Evolutionary conservation across 2,113 vertebrate genomes (phyloP).

Genomic region (Oncorhynchus mykiss): DNA sequence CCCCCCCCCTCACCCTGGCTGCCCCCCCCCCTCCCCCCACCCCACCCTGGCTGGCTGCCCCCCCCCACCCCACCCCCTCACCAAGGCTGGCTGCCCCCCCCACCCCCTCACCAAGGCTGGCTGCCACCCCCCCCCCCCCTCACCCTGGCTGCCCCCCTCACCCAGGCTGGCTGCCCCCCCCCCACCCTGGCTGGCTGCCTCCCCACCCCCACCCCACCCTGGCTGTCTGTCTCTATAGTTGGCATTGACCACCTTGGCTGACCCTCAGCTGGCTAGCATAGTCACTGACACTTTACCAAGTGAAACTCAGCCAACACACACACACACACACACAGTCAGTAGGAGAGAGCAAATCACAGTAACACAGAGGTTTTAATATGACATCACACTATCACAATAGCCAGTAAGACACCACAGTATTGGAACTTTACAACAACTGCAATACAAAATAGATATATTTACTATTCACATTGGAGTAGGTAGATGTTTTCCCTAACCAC

Average conservation of each 20-base stretch:
- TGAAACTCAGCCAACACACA: conserved; percentile 23
- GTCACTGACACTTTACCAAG: conserved; percentile 34
- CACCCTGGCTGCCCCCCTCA: too few relatives aligned
- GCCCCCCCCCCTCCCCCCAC: background rate
- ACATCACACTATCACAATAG: conserved; percentile 46
- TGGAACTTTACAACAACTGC: conserved; percentile 58
- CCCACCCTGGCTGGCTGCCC: background rate
- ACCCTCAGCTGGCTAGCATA: conserved; percentile 39
- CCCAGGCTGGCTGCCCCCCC: too few relatives aligned
- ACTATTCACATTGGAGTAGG: conserved; percentile 38
- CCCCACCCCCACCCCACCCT: too few relatives aligned
- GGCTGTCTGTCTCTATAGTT: conserved; percentile 22
- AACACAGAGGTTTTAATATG: conserved; percentile 64
- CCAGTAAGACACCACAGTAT: conserved; percentile 61
- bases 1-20: background rate
- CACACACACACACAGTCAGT: conserved; percentile 2
- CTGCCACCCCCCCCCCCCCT: background rate
- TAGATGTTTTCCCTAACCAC: conserved; percentile 13
- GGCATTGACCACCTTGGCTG: conserved; percentile 28
- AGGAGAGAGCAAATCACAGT: background rate
- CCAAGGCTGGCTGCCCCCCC: too few relatives aligned
- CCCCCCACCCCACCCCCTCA: too few relatives aligned
- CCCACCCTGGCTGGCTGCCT: background rate
- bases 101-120: background rate
- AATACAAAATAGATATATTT: conserved; percentile 63